Percentiles rank a stretch among this genome's conserved stretches.
Conservation (phyloP, 1,140 invertebrate species). For the Micrasema minimum region DNA sequence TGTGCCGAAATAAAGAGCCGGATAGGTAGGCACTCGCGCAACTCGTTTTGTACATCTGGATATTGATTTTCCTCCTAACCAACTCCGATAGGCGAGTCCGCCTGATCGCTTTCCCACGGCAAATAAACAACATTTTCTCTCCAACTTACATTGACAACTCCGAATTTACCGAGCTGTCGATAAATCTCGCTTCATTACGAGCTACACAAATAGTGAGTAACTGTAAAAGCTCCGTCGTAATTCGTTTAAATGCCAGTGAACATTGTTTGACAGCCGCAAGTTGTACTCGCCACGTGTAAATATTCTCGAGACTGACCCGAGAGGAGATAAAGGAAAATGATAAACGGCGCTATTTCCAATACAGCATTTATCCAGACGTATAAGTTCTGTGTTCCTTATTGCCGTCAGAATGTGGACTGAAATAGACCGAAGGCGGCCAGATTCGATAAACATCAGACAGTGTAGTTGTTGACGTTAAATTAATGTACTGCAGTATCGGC, state of each 20-base stretch:
- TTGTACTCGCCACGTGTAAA: conserved; percentile 12
- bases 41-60: conserved; percentile 38
- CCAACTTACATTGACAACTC: conserved; percentile 19
- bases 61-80: conserved; percentile 46
- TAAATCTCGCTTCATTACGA: conserved; percentile 33
- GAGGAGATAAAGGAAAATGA: neutral
- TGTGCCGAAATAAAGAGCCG: too few relatives aligned
- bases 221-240: conserved; percentile 12
- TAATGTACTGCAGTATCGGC: conserved; percentile 36
- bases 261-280: conserved; percentile 21
- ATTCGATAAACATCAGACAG: conserved; percentile 48
- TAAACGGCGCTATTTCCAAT: conserved; percentile 12
- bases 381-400: conserved; percentile 17
- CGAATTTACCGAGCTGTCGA: conserved; percentile 30
- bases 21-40: conserved; percentile 35
- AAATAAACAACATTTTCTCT: conserved; percentile 20
- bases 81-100: neutral
- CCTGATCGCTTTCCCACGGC: conserved; percentile 8
- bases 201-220: conserved; percentile 16
- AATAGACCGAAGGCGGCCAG: conserved; percentile 40
- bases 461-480: conserved; percentile 39
- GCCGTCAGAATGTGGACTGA: conserved; percentile 37
- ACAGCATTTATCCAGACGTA: conserved; percentile 1
- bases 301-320: neutral
- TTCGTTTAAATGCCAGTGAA: conserved; percentile 3